Evolutionary conservation across 2,797 vertebrate species (phyloP), one percentile per base, ranked within the genome.

Genomic region (Fistularia commersonii): DNA sequence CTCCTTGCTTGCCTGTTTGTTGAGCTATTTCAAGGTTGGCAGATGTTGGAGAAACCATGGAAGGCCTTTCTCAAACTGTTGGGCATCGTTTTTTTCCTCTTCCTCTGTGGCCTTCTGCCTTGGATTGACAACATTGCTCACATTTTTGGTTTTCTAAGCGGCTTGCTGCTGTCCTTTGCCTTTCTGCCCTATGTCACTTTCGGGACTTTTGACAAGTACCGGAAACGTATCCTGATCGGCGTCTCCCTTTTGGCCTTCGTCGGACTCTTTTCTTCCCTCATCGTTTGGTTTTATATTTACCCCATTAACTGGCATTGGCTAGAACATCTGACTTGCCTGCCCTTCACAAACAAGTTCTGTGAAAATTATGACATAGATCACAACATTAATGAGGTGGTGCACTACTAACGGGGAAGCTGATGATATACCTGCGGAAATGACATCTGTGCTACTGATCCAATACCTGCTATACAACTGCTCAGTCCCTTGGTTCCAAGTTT

Each of bases 61-160:
- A 97, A 95, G 72, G 96, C 97, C 46, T 95, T 98, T 77, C 71
- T 91, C 51, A 97, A 99, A 80, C 92, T 98, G 41, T 65, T 89
- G 0, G 87, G 88, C 62, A 87, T 97, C 0, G 87, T 97, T 32
- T 85, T 97, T 49, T 96, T 98, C 84, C 94, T 99, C 46, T 98
- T 99, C 51, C 0, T 92, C 49, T 98, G 95, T 0, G 97, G 97
- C 45, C 91, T 99, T 39, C 84, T 99, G 74, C 97, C 97, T 0
- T 99, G 97, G 97, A 96, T 99, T 0, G 96, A 99, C 84, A 99
- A 99, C 85, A 96, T 98, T 0, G 97, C 97, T 14, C 97, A 99
- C 87, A 95, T 98, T 55, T 98, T 98, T 0, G 97, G 97, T 41
- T 99, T 99, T 87, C 88, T 99, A 51, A 93, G 94, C 0, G 95